These are phyloP conservation scores for Dasyornis broadbenti DNA, from an alignment of 2,113 vertebrate genomes.

Conservation along the genomic window DNA sequence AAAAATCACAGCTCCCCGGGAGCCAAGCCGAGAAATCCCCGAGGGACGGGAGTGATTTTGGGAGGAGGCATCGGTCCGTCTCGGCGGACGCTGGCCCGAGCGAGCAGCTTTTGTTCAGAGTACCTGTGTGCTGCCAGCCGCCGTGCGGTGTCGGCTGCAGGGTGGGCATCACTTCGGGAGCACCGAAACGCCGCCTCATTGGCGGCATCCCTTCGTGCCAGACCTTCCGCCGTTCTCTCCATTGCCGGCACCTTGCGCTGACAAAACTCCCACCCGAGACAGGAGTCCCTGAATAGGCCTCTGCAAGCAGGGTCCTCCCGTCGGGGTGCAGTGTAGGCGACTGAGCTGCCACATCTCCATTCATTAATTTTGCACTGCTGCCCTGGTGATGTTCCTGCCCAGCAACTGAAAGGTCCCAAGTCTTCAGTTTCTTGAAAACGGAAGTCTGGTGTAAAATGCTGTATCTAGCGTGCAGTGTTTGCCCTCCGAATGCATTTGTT, in stretches of 20 bases:
- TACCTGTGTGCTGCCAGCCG: neutral
- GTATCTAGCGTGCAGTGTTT: accelerated
- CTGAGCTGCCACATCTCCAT: neutral
- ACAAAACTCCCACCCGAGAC: neutral
- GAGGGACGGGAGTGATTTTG: neutral
- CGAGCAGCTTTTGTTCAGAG: neutral
- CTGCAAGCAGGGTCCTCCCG: neutral
- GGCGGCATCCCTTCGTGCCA: accelerated
- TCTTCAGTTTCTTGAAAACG: neutral
- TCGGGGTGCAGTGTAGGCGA: neutral
- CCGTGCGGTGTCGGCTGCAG: neutral
- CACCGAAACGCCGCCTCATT: neutral
- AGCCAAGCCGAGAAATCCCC: neutral
- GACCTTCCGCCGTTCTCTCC: neutral
- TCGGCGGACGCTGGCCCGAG: neutral
- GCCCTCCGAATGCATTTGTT: neutral
- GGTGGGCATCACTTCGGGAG: neutral
- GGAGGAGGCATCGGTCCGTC: neutral
- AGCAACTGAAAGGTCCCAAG: neutral
- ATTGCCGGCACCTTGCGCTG: accelerated
- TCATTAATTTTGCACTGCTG: neutral
- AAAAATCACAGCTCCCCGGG: neutral
- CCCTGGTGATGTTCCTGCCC: neutral
- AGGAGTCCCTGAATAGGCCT: neutral
- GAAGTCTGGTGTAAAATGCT: neutral